Percentiles rank a stretch among this genome's conserved stretches.
These are phyloP conservation scores for Umimayanthus chanpuru DNA, from an alignment of 92 coral and sea anemone species.

Conservation along the genomic window DNA sequence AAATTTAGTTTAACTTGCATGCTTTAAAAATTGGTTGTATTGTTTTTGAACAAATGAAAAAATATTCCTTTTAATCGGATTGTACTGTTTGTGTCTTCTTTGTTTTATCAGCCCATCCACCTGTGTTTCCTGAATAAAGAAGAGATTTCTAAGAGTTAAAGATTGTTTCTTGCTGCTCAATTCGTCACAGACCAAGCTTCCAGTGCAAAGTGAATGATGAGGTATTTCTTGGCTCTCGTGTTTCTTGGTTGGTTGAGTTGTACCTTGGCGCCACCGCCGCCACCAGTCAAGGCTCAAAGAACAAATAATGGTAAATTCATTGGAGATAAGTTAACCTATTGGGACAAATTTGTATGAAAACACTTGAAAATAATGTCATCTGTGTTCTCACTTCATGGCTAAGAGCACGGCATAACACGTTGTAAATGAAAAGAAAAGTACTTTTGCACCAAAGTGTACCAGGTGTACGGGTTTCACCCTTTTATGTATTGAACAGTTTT, in stretches of 20 bases:
- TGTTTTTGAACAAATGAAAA: no score
- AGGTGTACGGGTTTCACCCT: neutral
- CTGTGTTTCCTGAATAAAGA: constrained; percentile 6
- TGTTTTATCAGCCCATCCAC: constrained; percentile 12
- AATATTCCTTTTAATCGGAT: neutral
- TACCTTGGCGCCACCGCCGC: neutral
- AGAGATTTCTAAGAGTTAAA: neutral
- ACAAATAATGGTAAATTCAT: constrained; percentile 6
- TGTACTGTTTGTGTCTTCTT: neutral
- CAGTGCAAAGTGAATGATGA: neutral
- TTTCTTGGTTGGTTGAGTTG: neutral
- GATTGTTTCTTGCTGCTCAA: neutral
- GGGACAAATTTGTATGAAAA: neutral
- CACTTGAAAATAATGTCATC: neutral
- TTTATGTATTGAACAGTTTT: neutral
- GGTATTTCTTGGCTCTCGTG: neutral
- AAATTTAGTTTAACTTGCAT: no score
- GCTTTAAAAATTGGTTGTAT: neutral
- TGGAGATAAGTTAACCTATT: no score
- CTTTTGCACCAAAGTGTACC: neutral
- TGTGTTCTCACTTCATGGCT: neutral
- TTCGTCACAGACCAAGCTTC: constrained; percentile 1
- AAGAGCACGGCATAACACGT: neutral
- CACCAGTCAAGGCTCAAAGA: neutral
- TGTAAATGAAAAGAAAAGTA: neutral